Conservation (phyloP, 1,140 invertebrate genomes). For the Sinonovacula constricta region DNA sequence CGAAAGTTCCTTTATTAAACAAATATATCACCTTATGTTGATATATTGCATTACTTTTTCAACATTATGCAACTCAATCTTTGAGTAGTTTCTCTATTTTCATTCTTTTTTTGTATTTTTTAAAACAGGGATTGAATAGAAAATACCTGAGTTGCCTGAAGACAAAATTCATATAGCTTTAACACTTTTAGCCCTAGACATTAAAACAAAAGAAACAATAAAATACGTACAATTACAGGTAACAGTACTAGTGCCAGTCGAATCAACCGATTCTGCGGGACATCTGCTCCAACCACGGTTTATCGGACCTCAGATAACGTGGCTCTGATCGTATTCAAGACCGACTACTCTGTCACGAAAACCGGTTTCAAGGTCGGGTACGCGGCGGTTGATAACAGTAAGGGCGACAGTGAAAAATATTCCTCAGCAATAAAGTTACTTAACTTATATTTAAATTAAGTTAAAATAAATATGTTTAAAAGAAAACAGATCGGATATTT, state of each 20-base stretch:
- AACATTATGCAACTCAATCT: background rate
- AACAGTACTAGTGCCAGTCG: background rate
- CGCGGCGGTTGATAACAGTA: background rate
- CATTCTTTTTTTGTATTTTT: background rate
- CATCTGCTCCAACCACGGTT: background rate
- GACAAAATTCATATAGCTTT: too few species aligned
- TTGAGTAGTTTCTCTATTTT: background rate
- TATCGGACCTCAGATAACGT: background rate
- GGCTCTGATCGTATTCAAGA: background rate
- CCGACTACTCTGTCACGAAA: background rate
- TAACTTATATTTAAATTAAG: too few species aligned
- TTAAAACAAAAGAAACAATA: background rate
- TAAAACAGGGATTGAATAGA: background rate
- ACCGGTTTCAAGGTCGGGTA: background rate
- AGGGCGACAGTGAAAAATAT: too few species aligned
- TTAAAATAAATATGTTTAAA: too few species aligned
- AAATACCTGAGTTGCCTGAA: too few species aligned
- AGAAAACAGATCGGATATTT: too few species aligned
- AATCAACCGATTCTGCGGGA: background rate
- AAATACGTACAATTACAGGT: background rate
- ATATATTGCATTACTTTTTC: too few species aligned
- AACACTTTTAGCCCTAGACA: too few species aligned
- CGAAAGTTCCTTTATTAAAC: too few species aligned
- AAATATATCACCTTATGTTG: too few species aligned
- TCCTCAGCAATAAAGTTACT: too few species aligned